A percentile compares a stretch with the other conserved stretches of the same genome.
These are phyloP conservation scores for Drosophila birchii DNA, from an alignment of 2,888 invertebrate genomes.

Conservation along the genomic window DNA sequence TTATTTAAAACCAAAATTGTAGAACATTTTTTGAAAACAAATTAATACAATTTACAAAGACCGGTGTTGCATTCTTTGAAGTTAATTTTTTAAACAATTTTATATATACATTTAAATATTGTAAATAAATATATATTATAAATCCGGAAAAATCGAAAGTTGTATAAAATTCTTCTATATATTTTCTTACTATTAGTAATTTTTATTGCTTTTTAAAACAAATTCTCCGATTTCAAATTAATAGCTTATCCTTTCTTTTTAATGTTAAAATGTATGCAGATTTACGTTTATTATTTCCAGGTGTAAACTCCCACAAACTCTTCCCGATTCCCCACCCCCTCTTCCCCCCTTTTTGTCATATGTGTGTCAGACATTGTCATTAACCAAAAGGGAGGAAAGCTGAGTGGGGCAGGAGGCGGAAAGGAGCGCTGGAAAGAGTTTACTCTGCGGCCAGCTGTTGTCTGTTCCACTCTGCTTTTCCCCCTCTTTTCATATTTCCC, in stretches of 20 bases:
- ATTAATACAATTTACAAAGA: background rate
- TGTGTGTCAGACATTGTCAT: constrained; percentile 63
- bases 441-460: constrained; percentile 57
- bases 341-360: constrained; percentile 13
- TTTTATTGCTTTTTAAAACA: background rate
- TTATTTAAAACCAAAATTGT: background rate
- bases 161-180: background rate
- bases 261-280: too few relatives aligned
- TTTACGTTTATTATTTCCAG: background rate
- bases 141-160: background rate
- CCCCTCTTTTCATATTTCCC: background rate
- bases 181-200: background rate
- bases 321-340: background rate
- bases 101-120: too few relatives aligned
- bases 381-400: constrained; percentile 26
- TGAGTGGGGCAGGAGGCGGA: constrained; percentile 15
- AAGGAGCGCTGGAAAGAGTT: constrained; percentile 46
- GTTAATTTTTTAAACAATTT: background rate
- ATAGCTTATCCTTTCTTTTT: too few relatives aligned
- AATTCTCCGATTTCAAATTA: too few relatives aligned
- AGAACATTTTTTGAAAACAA: background rate
- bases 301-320: constrained; percentile 10
- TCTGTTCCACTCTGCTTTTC: constrained; percentile 21
- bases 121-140: background rate
- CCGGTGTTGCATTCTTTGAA: background rate